Evolutionary conservation across 2,797 vertebrate genomes (phyloP).

Genomic region (Sternarchorhynchus goeldii): DNA sequence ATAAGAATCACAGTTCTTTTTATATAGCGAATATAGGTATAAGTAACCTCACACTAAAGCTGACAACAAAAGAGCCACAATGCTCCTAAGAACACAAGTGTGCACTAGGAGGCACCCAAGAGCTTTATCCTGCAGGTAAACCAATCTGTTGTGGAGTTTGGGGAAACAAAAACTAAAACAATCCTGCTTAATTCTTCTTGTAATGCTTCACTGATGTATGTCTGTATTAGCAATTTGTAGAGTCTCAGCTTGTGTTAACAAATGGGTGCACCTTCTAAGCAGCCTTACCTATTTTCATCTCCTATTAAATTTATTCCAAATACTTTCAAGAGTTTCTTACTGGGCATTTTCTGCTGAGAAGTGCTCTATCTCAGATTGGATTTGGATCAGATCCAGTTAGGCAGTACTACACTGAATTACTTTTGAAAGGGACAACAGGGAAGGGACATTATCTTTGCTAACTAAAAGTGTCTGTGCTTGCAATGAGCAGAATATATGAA

Average conservation of each 20-base stretch:
- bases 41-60: not conserved
- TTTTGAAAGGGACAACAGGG: no score
- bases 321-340: not conserved
- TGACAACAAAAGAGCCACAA: not conserved
- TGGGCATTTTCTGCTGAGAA: not conserved
- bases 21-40: no score
- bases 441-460: constrained; percentile 1
- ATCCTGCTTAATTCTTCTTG: not conserved
- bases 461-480: not conserved
- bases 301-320: not conserved
- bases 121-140: not conserved
- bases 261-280: not conserved
- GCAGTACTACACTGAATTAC: not conserved
- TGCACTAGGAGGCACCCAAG: constrained; percentile 45
- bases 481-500: constrained; percentile 6
- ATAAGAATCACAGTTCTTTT: no score
- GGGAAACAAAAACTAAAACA: not conserved
- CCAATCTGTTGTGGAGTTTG: not conserved
- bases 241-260: not conserved
- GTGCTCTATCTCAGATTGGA: not conserved
- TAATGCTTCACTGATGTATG: not conserved
- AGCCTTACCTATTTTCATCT: not conserved
- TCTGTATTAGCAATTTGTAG: not conserved
- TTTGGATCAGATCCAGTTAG: constrained; percentile 12
- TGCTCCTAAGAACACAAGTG: constrained; percentile 2